Evolutionary conservation across 92 coral and sea anemone genomes (phyloP).

Genomic region (Zoanthus sociatus): DNA sequence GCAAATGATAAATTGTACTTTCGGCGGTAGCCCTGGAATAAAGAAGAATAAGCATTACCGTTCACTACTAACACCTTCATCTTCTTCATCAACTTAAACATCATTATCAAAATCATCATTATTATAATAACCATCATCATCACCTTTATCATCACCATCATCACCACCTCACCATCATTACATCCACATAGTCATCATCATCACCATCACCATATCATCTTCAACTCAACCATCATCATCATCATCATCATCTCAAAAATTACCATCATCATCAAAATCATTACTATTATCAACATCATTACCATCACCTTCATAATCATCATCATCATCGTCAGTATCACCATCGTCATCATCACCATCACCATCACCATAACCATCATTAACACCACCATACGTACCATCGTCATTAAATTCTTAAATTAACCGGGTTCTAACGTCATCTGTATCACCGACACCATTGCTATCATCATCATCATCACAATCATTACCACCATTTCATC

Average conservation of each 20-base stretch:
- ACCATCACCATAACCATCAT: too few species aligned
- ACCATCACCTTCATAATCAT: too few species aligned
- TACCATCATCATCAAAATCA: too few species aligned
- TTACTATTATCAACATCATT: too few species aligned
- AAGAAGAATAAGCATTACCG: neutral
- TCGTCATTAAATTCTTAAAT: too few species aligned
- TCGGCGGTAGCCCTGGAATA: slow-evolving; percentile 36
- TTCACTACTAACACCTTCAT: neutral
- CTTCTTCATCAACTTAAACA: neutral
- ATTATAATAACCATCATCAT: neutral
- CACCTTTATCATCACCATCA: neutral
- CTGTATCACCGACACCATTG: too few species aligned
- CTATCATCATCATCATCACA: neutral
- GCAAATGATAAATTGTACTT: slow-evolving; percentile 35
- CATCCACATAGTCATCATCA: neutral
- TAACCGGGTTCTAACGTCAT: too few species aligned
- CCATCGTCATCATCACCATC: too few species aligned
- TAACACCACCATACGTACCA: too few species aligned
- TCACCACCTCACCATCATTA: neutral
- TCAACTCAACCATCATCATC: neutral
- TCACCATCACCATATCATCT: neutral
- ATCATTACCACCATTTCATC: neutral
- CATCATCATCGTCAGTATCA: too few species aligned
- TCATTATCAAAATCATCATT: neutral
- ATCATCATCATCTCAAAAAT: too few species aligned